Evolutionary conservation across 53 echinoderm and acorn worm species (phyloP).

Genomic region (Antedon mediterranea): DNA sequence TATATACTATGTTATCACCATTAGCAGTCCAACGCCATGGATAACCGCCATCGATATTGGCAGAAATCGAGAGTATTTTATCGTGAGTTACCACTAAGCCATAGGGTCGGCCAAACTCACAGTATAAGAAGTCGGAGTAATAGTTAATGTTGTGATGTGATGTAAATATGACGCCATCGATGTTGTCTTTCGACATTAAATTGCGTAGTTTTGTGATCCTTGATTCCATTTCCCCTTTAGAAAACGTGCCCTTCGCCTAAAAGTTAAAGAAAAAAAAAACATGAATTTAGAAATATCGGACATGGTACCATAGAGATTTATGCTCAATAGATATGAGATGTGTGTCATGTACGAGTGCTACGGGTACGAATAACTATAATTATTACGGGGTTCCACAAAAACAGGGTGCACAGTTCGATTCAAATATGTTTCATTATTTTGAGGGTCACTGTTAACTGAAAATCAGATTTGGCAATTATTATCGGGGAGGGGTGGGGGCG

Average conservation of each 20-base stretch:
- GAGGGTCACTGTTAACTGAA: no score
- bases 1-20: constrained; percentile 65
- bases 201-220: constrained; percentile 25
- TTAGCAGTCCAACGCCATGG: constrained; percentile 37
- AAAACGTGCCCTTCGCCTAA: constrained; percentile 30
- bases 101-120: constrained; percentile 31
- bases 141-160: constrained; percentile 48
- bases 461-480: no score
- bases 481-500: no score
- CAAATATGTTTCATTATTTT: no score
- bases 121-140: constrained; percentile 43
- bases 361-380: no score
- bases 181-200: constrained; percentile 27
- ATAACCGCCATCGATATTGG: not conserved
- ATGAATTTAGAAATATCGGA: no score
- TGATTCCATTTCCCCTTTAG: constrained; percentile 28
- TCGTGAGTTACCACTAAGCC: constrained; percentile 30
- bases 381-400: no score
- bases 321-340: no score
- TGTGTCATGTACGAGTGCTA: no score
- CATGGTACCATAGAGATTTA: no score
- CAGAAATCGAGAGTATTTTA: not conserved
- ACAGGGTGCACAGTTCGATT: no score
- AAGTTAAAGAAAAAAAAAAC: not conserved
- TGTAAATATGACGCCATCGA: constrained; percentile 43